Evolutionary conservation across 2,113 vertebrate species (phyloP).

Genomic region (Oriolus oriolus): DNA sequence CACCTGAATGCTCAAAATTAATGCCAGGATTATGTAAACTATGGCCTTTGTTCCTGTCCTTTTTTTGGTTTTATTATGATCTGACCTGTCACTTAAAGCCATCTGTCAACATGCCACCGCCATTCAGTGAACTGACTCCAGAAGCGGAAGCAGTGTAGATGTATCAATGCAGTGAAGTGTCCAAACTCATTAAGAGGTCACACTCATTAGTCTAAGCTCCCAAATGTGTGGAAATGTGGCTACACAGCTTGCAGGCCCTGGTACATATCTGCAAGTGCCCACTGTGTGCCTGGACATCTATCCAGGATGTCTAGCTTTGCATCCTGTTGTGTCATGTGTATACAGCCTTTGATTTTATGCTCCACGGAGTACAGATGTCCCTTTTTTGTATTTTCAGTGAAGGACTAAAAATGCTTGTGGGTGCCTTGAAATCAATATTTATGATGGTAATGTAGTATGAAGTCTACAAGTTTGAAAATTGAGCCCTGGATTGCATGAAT

Average conservation of each 20-base stretch:
- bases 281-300: background rate
- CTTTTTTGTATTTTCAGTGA: background rate
- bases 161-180: background rate
- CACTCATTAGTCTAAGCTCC: background rate
- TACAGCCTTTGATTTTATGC: background rate
- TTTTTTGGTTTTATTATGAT: background rate
- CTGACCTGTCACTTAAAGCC: background rate
- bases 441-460: slow-evolving; percentile 18
- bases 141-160: background rate
- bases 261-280: background rate
- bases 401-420: slow-evolving; percentile 28
- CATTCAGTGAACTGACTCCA: background rate
- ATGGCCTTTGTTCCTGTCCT: background rate
- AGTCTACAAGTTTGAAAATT: slow-evolving; percentile 50
- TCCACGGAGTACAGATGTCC: background rate
- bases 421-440: slow-evolving; percentile 58
- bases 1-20: background rate
- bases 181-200: background rate
- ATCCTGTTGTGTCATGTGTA: background rate
- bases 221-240: background rate
- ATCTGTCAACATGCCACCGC: background rate
- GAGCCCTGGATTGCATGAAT: slow-evolving; percentile 37
- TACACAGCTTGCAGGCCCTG: background rate
- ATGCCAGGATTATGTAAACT: background rate
- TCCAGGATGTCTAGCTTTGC: background rate